A percentile compares a stretch with the other conserved stretches of the same genome.
Evolutionary conservation across 2,113 vertebrate genomes (phyloP).

Genomic region (Anarrhichthys ocellatus): DNA sequence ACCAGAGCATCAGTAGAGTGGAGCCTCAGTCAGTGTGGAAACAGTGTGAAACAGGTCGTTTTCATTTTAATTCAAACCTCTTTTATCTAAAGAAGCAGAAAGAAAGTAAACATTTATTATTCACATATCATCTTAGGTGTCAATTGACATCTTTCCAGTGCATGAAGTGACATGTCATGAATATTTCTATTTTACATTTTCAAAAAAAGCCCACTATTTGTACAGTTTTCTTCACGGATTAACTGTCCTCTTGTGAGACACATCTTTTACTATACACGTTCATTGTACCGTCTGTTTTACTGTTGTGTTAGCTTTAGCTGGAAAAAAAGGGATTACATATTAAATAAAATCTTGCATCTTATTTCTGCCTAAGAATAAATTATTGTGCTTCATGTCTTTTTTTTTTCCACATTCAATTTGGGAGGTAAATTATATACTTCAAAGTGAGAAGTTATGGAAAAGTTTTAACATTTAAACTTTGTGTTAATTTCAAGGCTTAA

Average conservation of each 20-base stretch:
- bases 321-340: not conserved
- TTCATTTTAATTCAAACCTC: constrained; percentile 18
- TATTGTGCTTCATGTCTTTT: constrained; percentile 15
- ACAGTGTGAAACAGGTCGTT: constrained; percentile 10
- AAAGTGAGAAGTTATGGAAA: constrained; percentile 50
- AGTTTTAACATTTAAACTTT: constrained; percentile 60
- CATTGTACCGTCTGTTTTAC: constrained; percentile 27
- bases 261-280: constrained; percentile 8
- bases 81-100: constrained; percentile 1
- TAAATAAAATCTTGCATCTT: constrained; percentile 51
- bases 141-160: constrained; percentile 38
- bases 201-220: not conserved
- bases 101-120: constrained; percentile 29
- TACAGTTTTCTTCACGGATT: constrained; percentile 23
- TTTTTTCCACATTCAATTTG: constrained; percentile 41
- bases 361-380: constrained; percentile 35
- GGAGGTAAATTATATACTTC: constrained; percentile 48
- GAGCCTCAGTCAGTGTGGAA: constrained; percentile 5
- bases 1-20: constrained; percentile 24
- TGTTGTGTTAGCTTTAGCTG: constrained; percentile 45
- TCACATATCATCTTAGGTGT: constrained; percentile 25
- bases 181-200: constrained; percentile 32
- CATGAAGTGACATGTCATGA: constrained; percentile 42
- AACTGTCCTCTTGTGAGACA: constrained; percentile 26
- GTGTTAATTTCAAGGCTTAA: constrained; percentile 70